A percentile compares a stretch with the other conserved stretches of the same genome.
Evolutionary conservation across 35 echinoderm and acorn worm species (phyloP).

Genomic region (Apostichopus californicus): DNA sequence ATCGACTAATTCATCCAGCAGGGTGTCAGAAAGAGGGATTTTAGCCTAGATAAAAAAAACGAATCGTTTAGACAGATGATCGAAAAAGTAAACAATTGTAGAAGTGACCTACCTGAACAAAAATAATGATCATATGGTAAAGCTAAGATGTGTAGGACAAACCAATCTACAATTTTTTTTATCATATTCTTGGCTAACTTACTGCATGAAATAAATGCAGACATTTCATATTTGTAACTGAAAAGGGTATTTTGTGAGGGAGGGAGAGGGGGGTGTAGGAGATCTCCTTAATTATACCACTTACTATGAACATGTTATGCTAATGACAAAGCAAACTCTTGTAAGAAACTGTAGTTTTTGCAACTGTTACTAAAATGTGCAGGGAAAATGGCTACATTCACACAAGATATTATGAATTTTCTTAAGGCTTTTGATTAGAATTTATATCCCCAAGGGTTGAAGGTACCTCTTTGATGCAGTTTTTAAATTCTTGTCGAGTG

Average conservation of each 20-base stretch:
- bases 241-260: too few relatives aligned
- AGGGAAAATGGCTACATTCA: not conserved
- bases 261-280: too few relatives aligned
- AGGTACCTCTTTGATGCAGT: slow-evolving; percentile 88
- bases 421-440: not conserved
- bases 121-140: not conserved
- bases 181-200: too few relatives aligned
- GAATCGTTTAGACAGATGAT: not conserved
- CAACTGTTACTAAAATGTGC: not conserved
- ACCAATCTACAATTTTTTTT: too few relatives aligned
- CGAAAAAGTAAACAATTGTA: not conserved
- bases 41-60: slow-evolving; percentile 61
- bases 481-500: slow-evolving; percentile 74
- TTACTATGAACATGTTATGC: too few relatives aligned
- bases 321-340: too few relatives aligned
- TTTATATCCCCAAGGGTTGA: not conserved
- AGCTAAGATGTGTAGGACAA: too few relatives aligned
- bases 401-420: not conserved
- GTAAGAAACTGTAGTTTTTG: too few relatives aligned
- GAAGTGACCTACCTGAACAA: not conserved
- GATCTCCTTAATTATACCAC: too few relatives aligned
- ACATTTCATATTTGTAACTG: too few relatives aligned
- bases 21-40: slow-evolving; percentile 74
- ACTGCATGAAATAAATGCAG: too few relatives aligned
- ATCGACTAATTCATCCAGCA: slow-evolving; percentile 82